A percentile compares a stretch with the other conserved stretches of the same genome.
Conservation (phyloP, 1,140 invertebrate species). For the Drosophila burlai region DNA sequence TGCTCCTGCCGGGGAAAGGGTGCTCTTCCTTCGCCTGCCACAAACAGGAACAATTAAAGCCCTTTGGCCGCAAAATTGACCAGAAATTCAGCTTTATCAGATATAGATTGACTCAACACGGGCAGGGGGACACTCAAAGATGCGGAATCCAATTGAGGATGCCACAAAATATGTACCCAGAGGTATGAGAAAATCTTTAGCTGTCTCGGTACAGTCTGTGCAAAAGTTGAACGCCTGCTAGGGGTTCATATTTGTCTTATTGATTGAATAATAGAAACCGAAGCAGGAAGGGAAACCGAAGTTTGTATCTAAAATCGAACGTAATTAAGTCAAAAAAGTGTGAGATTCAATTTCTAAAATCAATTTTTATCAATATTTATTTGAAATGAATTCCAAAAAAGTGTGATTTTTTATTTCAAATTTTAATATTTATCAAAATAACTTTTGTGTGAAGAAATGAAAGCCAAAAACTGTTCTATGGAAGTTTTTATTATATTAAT, state of each 20-base stretch:
- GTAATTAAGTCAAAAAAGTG: neutral
- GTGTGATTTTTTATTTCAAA: too few species aligned
- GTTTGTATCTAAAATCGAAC: too few species aligned
- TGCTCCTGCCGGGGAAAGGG: neutral
- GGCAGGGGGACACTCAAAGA: neutral
- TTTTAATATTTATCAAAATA: neutral
- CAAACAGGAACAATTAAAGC: conserved; percentile 5
- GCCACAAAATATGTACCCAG: neutral
- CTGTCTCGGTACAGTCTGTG: neutral
- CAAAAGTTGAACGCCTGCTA: neutral
- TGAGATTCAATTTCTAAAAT: neutral
- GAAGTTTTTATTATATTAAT: too few species aligned
- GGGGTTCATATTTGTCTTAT: neutral
- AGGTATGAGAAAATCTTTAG: too few species aligned
- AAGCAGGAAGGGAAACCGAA: neutral
- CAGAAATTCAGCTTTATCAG: conserved; percentile 12
- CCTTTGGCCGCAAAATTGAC: conserved; percentile 10
- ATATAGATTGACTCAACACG: neutral
- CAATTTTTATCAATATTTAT: neutral
- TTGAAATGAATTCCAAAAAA: too few species aligned
- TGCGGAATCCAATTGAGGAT: neutral
- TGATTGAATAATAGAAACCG: neutral
- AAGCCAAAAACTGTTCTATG: too few species aligned
- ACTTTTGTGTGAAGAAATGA: neutral
- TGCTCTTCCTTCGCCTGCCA: neutral